Conservation (phyloP, 1,140 invertebrate genomes). For the Phthorimaea operculella region DNA sequence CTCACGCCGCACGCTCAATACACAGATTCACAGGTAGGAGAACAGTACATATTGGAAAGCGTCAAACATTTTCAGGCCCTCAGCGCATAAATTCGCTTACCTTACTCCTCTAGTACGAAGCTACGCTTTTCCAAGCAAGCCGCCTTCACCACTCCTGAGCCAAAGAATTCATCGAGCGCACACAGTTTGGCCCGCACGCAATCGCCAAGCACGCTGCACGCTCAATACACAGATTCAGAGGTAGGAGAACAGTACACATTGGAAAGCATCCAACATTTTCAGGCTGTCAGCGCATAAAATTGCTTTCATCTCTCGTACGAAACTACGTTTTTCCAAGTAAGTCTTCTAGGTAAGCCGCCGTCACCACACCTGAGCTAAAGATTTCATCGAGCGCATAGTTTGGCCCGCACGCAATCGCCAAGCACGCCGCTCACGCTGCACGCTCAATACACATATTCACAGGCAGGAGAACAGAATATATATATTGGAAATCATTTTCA, state of each 20-base stretch:
- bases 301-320: too few species aligned
- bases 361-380: constrained; percentile 41
- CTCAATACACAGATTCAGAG: constrained; percentile 43
- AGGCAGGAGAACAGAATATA: constrained; percentile 32
- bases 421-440: constrained; percentile 38
- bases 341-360: too few species aligned
- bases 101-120: too few species aligned
- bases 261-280: too few species aligned
- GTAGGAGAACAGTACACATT: constrained; percentile 21
- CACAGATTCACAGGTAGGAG: constrained; percentile 45
- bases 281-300: too few species aligned
- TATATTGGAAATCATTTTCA: too few species aligned
- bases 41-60: not conserved
- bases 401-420: constrained; percentile 42
- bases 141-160: constrained; percentile 32
- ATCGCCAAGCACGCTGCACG: constrained; percentile 41
- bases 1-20: constrained; percentile 36
- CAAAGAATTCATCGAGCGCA: constrained; percentile 47
- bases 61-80: too few species aligned
- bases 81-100: too few species aligned
- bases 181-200: constrained; percentile 44
- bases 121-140: too few species aligned
- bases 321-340: too few species aligned
- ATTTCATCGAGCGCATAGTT: constrained; percentile 45
- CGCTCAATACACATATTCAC: constrained; percentile 39